Conservation (phyloP, 2,113 vertebrate species). For the Pelecanus crispus region DNA sequence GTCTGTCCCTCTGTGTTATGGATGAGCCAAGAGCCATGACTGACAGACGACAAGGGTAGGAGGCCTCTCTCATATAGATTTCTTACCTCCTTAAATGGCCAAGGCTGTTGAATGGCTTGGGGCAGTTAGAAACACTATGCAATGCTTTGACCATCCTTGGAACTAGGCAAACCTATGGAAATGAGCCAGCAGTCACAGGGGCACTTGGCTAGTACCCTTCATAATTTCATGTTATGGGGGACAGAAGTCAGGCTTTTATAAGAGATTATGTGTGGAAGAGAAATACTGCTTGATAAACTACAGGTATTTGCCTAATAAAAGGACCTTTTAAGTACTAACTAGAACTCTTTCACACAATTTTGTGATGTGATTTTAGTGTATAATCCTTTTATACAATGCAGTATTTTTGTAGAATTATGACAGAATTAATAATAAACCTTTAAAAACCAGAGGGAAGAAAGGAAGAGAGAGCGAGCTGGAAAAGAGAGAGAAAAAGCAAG, state of each 20-base stretch:
- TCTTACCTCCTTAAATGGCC: neutral
- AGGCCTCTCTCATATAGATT: neutral
- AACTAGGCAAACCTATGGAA: neutral
- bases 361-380: neutral
- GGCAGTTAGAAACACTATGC: neutral
- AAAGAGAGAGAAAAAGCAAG: neutral
- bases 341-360: neutral
- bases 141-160: neutral
- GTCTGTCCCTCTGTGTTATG: neutral
- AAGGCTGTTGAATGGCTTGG: neutral
- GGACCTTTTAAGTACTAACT: neutral
- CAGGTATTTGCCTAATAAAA: neutral
- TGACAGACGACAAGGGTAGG: neutral
- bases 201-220: neutral
- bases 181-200: neutral
- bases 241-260: neutral
- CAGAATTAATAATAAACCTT: neutral
- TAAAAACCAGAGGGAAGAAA: neutral
- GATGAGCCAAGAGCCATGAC: neutral
- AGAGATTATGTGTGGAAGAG: neutral
- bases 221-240: neutral
- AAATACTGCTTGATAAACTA: neutral
- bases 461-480: neutral
- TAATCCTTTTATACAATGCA: neutral
- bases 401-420: neutral